Percentiles rank a stretch among this genome's conserved stretches.
These are phyloP conservation scores for Resseliella maxima DNA, from an alignment of 2,888 invertebrate species.

Conservation along the genomic window DNA sequence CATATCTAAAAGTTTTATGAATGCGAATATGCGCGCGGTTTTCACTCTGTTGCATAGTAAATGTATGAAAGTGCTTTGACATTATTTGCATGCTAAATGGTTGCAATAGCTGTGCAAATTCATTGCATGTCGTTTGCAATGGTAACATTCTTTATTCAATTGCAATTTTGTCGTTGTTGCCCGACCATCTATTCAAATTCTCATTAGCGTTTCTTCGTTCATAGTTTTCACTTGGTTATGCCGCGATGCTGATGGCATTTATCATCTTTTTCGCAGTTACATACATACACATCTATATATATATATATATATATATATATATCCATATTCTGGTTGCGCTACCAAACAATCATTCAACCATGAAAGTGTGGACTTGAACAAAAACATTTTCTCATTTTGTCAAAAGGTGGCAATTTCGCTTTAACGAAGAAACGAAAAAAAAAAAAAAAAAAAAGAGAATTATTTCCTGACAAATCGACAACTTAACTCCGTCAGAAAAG, in stretches of 20 bases:
- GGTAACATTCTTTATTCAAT: conserved; percentile 45
- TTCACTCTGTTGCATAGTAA: background rate
- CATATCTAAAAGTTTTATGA: no score
- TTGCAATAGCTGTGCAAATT: conserved; percentile 11
- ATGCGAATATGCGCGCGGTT: background rate
- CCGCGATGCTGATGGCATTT: background rate
- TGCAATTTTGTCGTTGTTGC: conserved; percentile 10
- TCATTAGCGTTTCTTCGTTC: conserved; percentile 12
- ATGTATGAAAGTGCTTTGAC: background rate
- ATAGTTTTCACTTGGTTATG: background rate
- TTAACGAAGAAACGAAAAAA: no score
- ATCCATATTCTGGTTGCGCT: background rate
- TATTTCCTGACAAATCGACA: conserved; percentile 12
- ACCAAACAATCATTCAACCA: background rate
- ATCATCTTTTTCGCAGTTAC: conserved; percentile 7
- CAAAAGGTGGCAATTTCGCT: background rate
- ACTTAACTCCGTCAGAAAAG: background rate
- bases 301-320: no score
- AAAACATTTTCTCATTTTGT: background rate
- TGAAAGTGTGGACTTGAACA: background rate
- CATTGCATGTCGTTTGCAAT: conserved; percentile 28
- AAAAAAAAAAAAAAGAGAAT: no score
- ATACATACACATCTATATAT: no score
- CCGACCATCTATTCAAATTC: conserved; percentile 42
- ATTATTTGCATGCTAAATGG: conserved; percentile 21